These are phyloP conservation scores for Gisinianus flammeolus DNA, from an alignment of 2,888 invertebrate species.

Conservation along the genomic window DNA sequence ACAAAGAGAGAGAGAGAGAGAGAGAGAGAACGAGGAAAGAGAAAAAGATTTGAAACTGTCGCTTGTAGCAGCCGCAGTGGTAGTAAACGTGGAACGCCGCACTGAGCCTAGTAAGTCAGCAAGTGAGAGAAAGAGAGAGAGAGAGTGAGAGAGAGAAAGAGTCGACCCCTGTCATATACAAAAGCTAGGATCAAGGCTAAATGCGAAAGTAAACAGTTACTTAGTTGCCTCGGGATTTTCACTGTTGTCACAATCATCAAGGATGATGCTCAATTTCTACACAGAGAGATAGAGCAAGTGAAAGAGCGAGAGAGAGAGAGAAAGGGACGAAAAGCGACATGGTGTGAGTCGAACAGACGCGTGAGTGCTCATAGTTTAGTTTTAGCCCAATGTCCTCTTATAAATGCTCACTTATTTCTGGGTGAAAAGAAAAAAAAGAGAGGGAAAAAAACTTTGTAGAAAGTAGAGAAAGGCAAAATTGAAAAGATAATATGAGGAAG, in stretches of 20 bases:
- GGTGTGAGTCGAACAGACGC: too few relatives aligned
- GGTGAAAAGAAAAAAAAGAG: too few relatives aligned
- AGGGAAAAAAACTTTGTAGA: too few relatives aligned
- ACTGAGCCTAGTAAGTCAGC: not conserved
- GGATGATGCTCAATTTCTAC: conserved; percentile 30
- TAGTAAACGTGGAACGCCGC: not conserved
- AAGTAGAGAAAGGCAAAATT: too few relatives aligned
- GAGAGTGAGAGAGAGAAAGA: not conserved
- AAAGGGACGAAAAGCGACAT: too few relatives aligned
- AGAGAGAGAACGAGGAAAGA: conserved; percentile 6
- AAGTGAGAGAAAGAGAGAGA: not conserved
- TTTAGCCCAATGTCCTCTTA: too few relatives aligned
- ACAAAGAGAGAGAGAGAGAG: not conserved
- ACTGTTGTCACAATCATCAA: conserved; percentile 38
- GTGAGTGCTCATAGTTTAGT: too few relatives aligned
- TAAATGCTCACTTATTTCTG: too few relatives aligned
- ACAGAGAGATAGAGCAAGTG: conserved; percentile 13
- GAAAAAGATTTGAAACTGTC: conserved; percentile 18
- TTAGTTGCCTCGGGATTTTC: conserved; percentile 40
- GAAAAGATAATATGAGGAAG: too few relatives aligned
- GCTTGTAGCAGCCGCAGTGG: not conserved
- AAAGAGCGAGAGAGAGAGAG: not conserved
- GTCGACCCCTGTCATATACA: conserved; percentile 14
- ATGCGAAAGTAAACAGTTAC: conserved; percentile 44
- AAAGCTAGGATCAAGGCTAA: conserved; percentile 38